A percentile compares a stretch with the other conserved stretches of the same genome.
These are phyloP conservation scores for Taenioides sp. DNA, from an alignment of 2,797 vertebrate genomes.

Conservation along the genomic window DNA sequence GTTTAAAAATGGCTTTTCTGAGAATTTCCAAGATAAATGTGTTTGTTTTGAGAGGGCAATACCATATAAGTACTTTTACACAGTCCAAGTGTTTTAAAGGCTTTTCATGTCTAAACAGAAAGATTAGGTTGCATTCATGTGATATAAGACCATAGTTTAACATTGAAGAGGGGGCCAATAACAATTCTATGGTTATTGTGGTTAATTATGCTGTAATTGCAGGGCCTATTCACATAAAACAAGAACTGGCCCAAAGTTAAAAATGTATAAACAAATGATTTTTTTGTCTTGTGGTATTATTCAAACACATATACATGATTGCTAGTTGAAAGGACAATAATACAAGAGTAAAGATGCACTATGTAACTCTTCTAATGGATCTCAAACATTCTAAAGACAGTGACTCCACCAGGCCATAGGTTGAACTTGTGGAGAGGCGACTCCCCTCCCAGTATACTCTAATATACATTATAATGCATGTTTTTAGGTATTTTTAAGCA, in stretches of 20 bases:
- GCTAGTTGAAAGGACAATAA: no score
- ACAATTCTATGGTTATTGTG: background rate
- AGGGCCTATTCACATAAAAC: background rate
- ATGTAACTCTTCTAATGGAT: background rate
- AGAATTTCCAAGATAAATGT: conserved; percentile 31
- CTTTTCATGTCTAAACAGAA: conserved; percentile 41
- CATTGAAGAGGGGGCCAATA: background rate
- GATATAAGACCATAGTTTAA: background rate
- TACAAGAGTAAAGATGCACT: background rate
- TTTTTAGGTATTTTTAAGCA: background rate
- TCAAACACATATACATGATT: background rate
- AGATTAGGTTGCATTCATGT: background rate
- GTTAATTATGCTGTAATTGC: background rate
- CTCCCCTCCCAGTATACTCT: background rate
- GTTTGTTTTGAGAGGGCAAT: conserved; percentile 51
- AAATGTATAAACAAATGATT: no score
- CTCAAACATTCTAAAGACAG: background rate
- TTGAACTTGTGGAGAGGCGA: background rate
- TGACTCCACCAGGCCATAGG: background rate
- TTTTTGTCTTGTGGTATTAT: background rate
- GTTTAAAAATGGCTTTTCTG: conserved; percentile 37
- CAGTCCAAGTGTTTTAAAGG: conserved; percentile 40
- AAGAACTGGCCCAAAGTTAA: background rate
- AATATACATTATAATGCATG: background rate
- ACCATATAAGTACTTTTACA: conserved; percentile 61